Percentiles rank a stretch among this genome's conserved stretches.
phyloP scores from a whole-genome alignment of 2,888 invertebrate genomes.

The Callyntrura sp. region DNA sequence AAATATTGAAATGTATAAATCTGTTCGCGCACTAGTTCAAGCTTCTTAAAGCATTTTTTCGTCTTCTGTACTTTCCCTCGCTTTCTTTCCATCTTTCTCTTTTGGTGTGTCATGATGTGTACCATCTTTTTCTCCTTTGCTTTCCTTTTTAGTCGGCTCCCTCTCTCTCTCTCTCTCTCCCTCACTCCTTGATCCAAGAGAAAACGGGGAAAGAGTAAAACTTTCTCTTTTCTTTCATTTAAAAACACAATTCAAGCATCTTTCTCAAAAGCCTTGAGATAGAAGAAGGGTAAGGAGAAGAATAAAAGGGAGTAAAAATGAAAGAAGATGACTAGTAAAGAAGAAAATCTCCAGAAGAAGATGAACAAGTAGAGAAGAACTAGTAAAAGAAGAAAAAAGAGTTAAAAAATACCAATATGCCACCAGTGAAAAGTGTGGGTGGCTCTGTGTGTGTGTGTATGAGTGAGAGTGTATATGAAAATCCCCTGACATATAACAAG shows the following conservation, averaged over 20 bases:
- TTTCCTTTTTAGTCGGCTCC: not conserved
- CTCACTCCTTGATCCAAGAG: not conserved
- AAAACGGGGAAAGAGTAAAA: constrained; percentile 11
- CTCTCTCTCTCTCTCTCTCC: not conserved
- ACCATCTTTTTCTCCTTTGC: not conserved
- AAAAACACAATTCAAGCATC: constrained; percentile 58
- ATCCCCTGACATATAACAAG: constrained; percentile 39
- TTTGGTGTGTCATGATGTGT: too few relatives aligned
- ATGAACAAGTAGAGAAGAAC: too few relatives aligned
- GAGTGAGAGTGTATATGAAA: too few relatives aligned
- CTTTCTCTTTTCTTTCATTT: constrained; percentile 54
- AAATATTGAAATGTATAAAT: not conserved
- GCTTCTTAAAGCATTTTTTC: not conserved
- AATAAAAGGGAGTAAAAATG: constrained; percentile 27
- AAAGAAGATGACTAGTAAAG: constrained; percentile 8
- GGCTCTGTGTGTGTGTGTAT: constrained; percentile 24
- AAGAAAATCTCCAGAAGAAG: constrained; percentile 34
- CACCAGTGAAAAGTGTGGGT: constrained; percentile 43
- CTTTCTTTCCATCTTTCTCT: not conserved
- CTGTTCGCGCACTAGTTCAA: not conserved
- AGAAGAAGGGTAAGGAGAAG: too few relatives aligned
- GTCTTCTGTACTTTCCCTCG: not conserved
- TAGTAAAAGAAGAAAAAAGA: constrained; percentile 45
- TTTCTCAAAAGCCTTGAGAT: constrained; percentile 11
- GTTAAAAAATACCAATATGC: constrained; percentile 51